A percentile compares a stretch with the other conserved stretches of the same genome.
These are phyloP conservation scores for Drosophila repleta DNA, from an alignment of 1,140 invertebrate genomes.

Conservation along the genomic window DNA sequence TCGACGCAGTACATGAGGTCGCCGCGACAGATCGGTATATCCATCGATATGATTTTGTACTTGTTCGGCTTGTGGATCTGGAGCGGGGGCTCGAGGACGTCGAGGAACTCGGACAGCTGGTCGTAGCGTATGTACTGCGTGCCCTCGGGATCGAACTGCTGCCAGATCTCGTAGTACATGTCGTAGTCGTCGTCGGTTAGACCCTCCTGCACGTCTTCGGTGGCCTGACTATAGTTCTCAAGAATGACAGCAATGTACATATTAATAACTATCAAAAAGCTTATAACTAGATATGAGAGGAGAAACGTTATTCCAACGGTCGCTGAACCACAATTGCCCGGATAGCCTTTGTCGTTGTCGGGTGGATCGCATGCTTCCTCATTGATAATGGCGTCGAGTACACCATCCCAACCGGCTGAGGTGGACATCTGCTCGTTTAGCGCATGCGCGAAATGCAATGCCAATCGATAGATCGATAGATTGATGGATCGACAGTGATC, in stretches of 20 bases:
- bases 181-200: slow-evolving; percentile 99
- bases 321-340: slow-evolving; percentile 95
- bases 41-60: slow-evolving; percentile 99
- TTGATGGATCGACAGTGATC: background rate
- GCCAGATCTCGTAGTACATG: slow-evolving; percentile 99
- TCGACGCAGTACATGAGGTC: slow-evolving; percentile 99
- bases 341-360: slow-evolving; percentile 93
- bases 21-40: slow-evolving; percentile 98
- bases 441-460: slow-evolving; percentile 33
- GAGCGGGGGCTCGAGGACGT: slow-evolving; percentile 95
- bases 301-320: slow-evolving; percentile 97
- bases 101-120: slow-evolving; percentile 96
- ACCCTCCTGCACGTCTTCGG: slow-evolving; percentile 99
- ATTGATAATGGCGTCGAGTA: slow-evolving; percentile 97
- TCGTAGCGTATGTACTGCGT: slow-evolving; percentile 98
- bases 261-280: slow-evolving; percentile 99
- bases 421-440: slow-evolving; percentile 94
- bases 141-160: slow-evolving; percentile 98
- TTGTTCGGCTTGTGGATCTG: slow-evolving; percentile 99
- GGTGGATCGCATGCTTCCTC: slow-evolving; percentile 95
- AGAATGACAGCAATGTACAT: slow-evolving; percentile 99
- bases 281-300: slow-evolving; percentile 98
- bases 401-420: slow-evolving; percentile 98
- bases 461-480: slow-evolving; percentile 20
- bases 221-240: slow-evolving; percentile 99